Conservation (phyloP, 1,140 invertebrate genomes). For the Eurosta solidaginis region DNA sequence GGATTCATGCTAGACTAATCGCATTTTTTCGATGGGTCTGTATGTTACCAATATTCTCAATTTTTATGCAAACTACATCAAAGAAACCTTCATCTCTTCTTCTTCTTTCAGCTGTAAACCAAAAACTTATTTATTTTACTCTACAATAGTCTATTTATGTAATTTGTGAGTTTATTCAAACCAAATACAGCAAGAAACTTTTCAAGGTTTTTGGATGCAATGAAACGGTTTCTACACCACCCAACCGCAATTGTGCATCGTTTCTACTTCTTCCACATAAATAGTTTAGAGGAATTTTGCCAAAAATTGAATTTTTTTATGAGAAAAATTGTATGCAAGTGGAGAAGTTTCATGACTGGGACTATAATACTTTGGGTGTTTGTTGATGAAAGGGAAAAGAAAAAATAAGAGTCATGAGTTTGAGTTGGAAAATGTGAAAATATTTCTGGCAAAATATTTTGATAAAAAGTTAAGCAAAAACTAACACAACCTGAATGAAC, state of each 20-base stretch:
- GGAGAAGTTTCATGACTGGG: background rate
- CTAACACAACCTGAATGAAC: constrained; percentile 11
- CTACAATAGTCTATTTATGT: too few species aligned
- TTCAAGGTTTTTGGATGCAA: constrained; percentile 21
- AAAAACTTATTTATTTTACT: background rate
- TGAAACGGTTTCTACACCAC: background rate
- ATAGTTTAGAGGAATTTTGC: constrained; percentile 1
- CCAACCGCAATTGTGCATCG: background rate
- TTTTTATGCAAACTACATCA: too few species aligned
- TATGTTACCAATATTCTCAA: too few species aligned
- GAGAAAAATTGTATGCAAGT: background rate
- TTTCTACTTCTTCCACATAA: background rate
- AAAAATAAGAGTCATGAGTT: background rate
- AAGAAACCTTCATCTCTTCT: too few species aligned
- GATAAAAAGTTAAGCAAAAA: constrained; percentile 6
- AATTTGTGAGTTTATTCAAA: background rate
- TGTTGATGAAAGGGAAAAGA: background rate
- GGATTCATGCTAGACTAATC: too few species aligned
- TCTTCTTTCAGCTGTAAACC: too few species aligned
- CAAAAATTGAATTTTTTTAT: constrained; percentile 11
- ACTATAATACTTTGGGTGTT: background rate
- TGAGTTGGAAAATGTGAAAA: constrained; percentile 2
- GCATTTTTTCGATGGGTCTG: too few species aligned
- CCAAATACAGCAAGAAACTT: background rate
- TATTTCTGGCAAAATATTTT: constrained; percentile 28